Conservation (phyloP, 2,113 vertebrate species). For the Camelus bactrianus region DNA sequence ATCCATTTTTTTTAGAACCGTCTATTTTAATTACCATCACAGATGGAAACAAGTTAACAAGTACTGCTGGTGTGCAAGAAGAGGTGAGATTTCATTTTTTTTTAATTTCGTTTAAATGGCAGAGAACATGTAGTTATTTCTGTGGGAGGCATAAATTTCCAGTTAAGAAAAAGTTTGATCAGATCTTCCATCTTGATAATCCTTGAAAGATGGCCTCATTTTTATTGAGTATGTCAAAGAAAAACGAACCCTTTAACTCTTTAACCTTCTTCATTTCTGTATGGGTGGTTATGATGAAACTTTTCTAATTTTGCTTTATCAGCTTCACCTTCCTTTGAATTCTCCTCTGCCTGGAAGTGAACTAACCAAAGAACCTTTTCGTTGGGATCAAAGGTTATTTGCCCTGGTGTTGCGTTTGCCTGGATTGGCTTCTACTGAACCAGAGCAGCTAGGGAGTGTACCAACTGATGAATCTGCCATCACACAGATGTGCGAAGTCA, state of each 20-base stretch:
- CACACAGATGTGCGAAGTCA: constrained; percentile 99
- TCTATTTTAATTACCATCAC: constrained; percentile 99
- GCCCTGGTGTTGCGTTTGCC: constrained; percentile 96
- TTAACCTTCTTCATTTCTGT: constrained; percentile 3
- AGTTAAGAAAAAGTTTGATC: constrained; percentile 64
- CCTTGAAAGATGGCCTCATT: constrained; percentile 60
- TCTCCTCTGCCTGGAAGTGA: constrained; percentile 99
- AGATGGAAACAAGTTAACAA: constrained; percentile 98
- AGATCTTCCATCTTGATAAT: constrained; percentile 39
- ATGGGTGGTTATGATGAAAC: constrained; percentile 15
- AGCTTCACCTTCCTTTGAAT: constrained; percentile 95
- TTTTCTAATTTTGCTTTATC: constrained; percentile 79
- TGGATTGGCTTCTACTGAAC: constrained; percentile 93
- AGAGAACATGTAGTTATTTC: constrained; percentile 63
- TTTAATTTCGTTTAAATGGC: constrained; percentile 53
- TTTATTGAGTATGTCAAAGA: constrained; percentile 48
- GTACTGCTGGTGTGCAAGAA: constrained; percentile 95
- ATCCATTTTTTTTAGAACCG: constrained; percentile 98
- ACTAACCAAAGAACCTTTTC: constrained; percentile 98
- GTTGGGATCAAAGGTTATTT: constrained; percentile 99
- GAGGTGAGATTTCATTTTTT: constrained; percentile 91
- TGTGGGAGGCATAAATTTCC: constrained; percentile 66
- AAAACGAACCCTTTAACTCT: constrained; percentile 26
- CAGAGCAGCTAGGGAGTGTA: constrained; percentile 96
- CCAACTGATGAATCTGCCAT: constrained; percentile 98